phyloP scores from a whole-genome alignment of 2,113 vertebrate species.

The Stegostoma tigrinum region DNA sequence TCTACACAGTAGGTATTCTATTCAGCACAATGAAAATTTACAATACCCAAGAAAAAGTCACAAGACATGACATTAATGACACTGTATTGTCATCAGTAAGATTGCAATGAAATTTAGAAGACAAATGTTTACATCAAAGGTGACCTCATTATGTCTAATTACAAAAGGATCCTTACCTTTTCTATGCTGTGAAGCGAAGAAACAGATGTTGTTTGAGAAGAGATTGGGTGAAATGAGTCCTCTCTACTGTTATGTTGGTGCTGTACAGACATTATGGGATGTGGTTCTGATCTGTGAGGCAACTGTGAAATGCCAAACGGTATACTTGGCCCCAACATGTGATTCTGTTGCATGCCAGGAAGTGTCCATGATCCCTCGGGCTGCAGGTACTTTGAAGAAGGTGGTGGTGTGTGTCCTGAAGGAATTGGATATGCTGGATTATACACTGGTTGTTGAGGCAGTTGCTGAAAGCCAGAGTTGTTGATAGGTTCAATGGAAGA shows the following conservation, averaged over 20 bases:
- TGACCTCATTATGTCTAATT: neutral
- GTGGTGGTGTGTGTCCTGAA: conserved; percentile 68
- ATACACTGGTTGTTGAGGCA: conserved; percentile 65
- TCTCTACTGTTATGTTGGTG: conserved; percentile 75
- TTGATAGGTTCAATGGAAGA: conserved; percentile 71
- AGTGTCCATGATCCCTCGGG: conserved; percentile 90
- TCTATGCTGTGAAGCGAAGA: conserved; percentile 90
- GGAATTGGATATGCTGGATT: conserved; percentile 74
- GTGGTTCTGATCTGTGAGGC: conserved; percentile 80
- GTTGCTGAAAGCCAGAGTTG: conserved; percentile 73
- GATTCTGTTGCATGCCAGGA: conserved; percentile 75
- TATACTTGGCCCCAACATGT: conserved; percentile 77
- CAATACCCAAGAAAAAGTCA: neutral
- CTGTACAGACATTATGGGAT: conserved; percentile 85
- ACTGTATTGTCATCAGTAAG: neutral
- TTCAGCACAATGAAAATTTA: neutral
- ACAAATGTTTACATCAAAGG: neutral
- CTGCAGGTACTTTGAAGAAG: conserved; percentile 86
- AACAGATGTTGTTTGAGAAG: conserved; percentile 78
- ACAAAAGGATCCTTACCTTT: conserved; percentile 64
- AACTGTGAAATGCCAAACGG: conserved; percentile 82
- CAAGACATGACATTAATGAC: neutral
- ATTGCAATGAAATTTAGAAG: too few relatives aligned
- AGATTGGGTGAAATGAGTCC: conserved; percentile 79
- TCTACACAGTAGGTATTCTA: too few relatives aligned